Evolutionary conservation across 2,797 vertebrate species (phyloP).

Genomic region (Furcifer pardalis): DNA sequence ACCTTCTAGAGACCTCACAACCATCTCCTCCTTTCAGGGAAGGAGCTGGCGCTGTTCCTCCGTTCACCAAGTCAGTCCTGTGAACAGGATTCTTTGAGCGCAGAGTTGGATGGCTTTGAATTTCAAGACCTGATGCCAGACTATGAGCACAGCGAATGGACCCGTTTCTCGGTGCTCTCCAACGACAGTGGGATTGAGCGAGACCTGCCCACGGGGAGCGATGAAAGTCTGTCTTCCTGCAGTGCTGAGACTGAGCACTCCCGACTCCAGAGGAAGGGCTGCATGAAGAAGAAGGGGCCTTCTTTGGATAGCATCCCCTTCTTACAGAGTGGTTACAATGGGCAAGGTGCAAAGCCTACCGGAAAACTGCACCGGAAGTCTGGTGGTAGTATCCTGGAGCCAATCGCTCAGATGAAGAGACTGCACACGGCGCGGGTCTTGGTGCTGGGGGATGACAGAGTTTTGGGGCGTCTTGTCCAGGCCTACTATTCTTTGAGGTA

Average conservation of each 20-base stretch:
- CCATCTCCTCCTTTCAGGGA: constrained; percentile 77
- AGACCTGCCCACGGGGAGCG: constrained; percentile 75
- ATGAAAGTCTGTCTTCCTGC: constrained; percentile 53
- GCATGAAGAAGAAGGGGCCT: constrained; percentile 84
- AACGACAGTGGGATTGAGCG: constrained; percentile 93
- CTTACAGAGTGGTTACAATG: constrained; percentile 75
- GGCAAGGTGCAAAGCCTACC: constrained; percentile 16
- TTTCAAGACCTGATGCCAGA: constrained; percentile 77
- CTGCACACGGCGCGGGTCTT: constrained; percentile 87
- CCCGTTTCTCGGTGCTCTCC: constrained; percentile 87
- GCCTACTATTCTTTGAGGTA: constrained; percentile 89
- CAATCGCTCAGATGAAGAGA: constrained; percentile 76
- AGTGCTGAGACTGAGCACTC: constrained; percentile 62
- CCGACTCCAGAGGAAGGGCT: constrained; percentile 81
- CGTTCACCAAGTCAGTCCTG: constrained; percentile 75
- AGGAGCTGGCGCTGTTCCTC: constrained; percentile 84
- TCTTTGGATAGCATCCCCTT: constrained; percentile 77
- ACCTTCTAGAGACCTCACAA: neutral
- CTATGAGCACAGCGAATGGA: constrained; percentile 69
- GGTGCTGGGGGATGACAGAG: constrained; percentile 87
- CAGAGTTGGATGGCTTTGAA: constrained; percentile 79
- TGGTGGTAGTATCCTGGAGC: constrained; percentile 54
- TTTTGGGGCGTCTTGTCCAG: constrained; percentile 88
- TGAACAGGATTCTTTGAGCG: constrained; percentile 70
- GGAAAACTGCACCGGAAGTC: constrained; percentile 75